Evolutionary conservation across 2,113 vertebrate genomes (phyloP).

Genomic region (Syngnathus scovelli): DNA sequence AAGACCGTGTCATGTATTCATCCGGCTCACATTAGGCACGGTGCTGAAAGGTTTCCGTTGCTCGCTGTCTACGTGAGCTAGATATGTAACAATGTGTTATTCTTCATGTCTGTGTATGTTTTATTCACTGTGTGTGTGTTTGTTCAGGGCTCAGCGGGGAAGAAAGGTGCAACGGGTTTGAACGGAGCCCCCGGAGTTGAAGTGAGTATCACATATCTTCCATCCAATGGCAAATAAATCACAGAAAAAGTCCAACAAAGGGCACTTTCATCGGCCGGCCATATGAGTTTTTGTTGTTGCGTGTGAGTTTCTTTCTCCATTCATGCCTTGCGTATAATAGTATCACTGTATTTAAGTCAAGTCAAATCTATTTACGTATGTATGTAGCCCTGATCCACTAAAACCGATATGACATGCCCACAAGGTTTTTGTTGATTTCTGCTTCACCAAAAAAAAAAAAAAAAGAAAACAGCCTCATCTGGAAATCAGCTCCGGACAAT

Average conservation of each 20-base stretch:
- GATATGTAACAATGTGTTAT: constrained; percentile 1
- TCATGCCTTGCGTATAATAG: too few relatives aligned
- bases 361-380: too few relatives aligned
- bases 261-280: neutral
- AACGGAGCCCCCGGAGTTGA: constrained; percentile 77
- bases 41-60: neutral
- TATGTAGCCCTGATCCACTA: too few relatives aligned
- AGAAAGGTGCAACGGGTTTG: constrained; percentile 80
- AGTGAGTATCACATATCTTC: constrained; percentile 72
- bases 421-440: too few relatives aligned
- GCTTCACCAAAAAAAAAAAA: too few relatives aligned
- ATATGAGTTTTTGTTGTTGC: too few relatives aligned
- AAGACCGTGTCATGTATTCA: constrained; percentile 2
- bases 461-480: too few relatives aligned
- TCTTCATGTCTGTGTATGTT: constrained; percentile 8
- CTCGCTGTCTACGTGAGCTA: neutral
- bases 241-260: neutral
- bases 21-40: constrained; percentile 1
- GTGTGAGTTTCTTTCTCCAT: too few relatives aligned
- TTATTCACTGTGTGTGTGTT: constrained; percentile 28
- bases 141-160: constrained; percentile 80
- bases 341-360: too few relatives aligned
- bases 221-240: neutral
- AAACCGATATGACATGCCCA: too few relatives aligned
- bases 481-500: too few relatives aligned